phyloP scores from a whole-genome alignment of 2,888 invertebrate genomes.

The Chrysina gloriosa region DNA sequence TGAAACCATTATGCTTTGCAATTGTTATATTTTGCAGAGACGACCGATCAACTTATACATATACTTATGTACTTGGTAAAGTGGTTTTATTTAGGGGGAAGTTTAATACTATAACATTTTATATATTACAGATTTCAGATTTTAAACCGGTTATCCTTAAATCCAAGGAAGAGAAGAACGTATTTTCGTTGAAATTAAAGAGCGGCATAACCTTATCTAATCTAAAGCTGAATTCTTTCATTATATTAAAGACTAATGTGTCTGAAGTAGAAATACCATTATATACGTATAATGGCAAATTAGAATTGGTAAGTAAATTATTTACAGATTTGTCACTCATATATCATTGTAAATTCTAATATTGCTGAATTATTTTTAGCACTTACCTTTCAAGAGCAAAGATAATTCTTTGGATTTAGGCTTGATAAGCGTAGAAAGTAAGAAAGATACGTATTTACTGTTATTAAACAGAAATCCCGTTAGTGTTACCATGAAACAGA shows the following conservation, averaged over 20 bases:
- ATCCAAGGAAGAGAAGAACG: constrained; percentile 69
- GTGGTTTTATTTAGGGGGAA: background rate
- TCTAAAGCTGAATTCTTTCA: constrained; percentile 72
- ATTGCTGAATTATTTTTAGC: constrained; percentile 54
- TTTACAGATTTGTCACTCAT: background rate
- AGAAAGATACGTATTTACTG: constrained; percentile 78
- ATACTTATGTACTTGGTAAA: background rate
- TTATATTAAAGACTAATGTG: constrained; percentile 79
- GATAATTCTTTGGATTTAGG: constrained; percentile 72
- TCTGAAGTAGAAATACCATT: constrained; percentile 78
- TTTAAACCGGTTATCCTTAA: constrained; percentile 72
- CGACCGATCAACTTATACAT: too few species aligned
- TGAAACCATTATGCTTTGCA: too few species aligned
- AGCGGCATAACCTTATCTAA: constrained; percentile 65
- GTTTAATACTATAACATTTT: constrained; percentile 11
- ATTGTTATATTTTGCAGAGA: too few species aligned
- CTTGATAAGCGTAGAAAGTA: constrained; percentile 72
- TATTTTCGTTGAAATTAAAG: constrained; percentile 71
- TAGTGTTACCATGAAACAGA: constrained; percentile 71
- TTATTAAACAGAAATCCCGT: constrained; percentile 82
- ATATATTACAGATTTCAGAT: constrained; percentile 68
- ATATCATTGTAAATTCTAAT: background rate
- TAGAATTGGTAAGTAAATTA: constrained; percentile 67
- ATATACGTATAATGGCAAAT: constrained; percentile 78
- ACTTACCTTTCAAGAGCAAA: constrained; percentile 61